Base-by-base conservation (phyloP, 1,140 invertebrate species). In the Plectus sambesii region DNA sequence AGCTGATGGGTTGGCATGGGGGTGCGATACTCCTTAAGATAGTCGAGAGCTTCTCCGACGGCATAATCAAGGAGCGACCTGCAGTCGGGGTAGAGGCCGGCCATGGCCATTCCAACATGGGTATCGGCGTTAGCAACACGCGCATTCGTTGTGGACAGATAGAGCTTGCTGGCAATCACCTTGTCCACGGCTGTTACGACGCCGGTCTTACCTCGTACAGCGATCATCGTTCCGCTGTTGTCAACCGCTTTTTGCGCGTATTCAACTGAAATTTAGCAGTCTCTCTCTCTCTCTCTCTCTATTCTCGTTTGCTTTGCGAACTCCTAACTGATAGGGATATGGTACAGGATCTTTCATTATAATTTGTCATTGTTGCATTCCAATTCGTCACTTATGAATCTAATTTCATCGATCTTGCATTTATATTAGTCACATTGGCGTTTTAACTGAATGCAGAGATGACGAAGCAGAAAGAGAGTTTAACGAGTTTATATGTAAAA, bases 221-320 rank as follows among this genome's bases (percentile, higher is more conserved):
- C 92, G 61, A 98, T 82, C 1, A 89, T 87, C 49, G 92, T 98
- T 5, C 92, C 92, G 70, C 89, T 93, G 63, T 93, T 96, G 76
- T 98, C 94, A 2, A 98, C 92, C 12, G 94, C 94, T 75, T 99
- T 99, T 42, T 86, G 83, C 22, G 94, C 94, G 76, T 99, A 99
- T 78, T 99, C 94, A 1, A 99, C 89, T 82, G 97, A 90, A 75
- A 97, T 12, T 12, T 12, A 12, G 12, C 12, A 97, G 89, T 63
- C 89, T 75, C 71, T 98, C 97, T 45, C 45, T 23, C 6, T 22
- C 47, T 19, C 45, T 41, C 8, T 43, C 47, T 27, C 27, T 40
- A 9, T 9, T 41, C 12, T n/a, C n/a, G 30, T 33, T 12, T 33
- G 30, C 30, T 12, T n/a, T n/a, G 12, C n/a, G n/a, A 12, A 12